Base-by-base conservation (phyloP, 2,797 vertebrate genomes). In the Peromyscus attwateri region DNA sequence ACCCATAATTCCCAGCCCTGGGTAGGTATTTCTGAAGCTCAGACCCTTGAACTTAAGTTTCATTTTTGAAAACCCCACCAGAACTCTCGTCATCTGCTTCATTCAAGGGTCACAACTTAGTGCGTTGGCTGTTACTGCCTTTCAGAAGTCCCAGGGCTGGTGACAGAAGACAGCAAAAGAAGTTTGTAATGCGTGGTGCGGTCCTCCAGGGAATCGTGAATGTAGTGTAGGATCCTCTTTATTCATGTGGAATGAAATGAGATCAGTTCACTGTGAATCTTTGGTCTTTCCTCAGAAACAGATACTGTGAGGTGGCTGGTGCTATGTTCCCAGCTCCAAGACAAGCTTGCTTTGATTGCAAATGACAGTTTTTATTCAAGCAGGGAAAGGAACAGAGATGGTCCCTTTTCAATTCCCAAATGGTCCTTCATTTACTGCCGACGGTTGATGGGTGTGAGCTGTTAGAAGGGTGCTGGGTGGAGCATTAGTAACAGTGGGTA, bases 361-460 rank as follows among this genome's bases (percentile, higher is more conserved):
- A 34, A 97, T 96, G 93, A 90, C 84, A 37, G 94, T 93, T 97
- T 95, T 73, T 97, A 95, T 91, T 70, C 89, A 85, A 82, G 93
- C 98, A 95, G 21, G 89, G 96, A 97, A 13, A 92, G 92, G 90
- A 96, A 81, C 93, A 97, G 95, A 85, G 95, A 66, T 17, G 37
- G 88, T 95, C 90, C 92, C 91, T 62, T 66, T 94, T 94, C 96
- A 97, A 95, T 95, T 98, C 97, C 98, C 97, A 93, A 49, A 83
- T 91, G 98, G 97, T 97, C 97, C 68, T 96, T 96, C 97, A 62
- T 97, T 98, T 95, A 94, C 95, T 89, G 64, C 96, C 92, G 95
- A 97, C 90, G 96, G 96, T 97, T 97, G 96, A 87, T 98, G 97
- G 97, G 81, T 0, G 90, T 94, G 97, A 96, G 96, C 97, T 98